A percentile compares a stretch with the other conserved stretches of the same genome.
Conservation (phyloP, 53 echinoderm and acorn worm genomes). For the Stichopus horrens region DNA sequence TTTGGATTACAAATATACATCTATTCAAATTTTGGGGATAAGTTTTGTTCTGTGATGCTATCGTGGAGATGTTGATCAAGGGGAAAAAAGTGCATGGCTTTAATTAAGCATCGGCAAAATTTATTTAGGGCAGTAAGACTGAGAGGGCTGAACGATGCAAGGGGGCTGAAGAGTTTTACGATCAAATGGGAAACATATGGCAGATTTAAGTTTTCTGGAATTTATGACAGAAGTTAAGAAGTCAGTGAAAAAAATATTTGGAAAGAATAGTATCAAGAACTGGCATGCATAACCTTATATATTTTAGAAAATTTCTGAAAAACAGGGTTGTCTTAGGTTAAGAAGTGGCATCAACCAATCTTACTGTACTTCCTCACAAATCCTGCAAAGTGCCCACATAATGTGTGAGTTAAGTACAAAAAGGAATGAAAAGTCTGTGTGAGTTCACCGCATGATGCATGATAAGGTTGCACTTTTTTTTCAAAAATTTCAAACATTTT, state of each 20-base stretch:
- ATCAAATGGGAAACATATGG: slow-evolving; percentile 2
- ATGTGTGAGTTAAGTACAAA: too few species aligned
- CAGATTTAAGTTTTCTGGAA: neutral
- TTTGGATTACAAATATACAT: slow-evolving; percentile 32
- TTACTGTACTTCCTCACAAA: too few species aligned
- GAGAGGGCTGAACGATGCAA: neutral
- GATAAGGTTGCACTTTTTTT: too few species aligned
- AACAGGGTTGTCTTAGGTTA: too few species aligned
- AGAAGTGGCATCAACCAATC: too few species aligned
- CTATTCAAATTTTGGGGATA: slow-evolving; percentile 34
- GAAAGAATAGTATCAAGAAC: neutral
- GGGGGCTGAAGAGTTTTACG: neutral
- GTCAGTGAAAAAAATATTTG: neutral
- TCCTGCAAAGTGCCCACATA: too few species aligned
- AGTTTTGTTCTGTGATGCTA: neutral
- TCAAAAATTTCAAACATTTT: too few species aligned
- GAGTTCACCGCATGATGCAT: too few species aligned
- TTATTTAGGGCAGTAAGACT: neutral
- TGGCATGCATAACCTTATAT: too few species aligned
- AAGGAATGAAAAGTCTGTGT: too few species aligned
- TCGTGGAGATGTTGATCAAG: neutral
- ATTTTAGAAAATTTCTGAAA: too few species aligned
- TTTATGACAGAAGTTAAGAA: neutral
- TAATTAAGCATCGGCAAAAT: slow-evolving; percentile 43
- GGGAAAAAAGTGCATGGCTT: slow-evolving; percentile 25